Base-by-base conservation (phyloP, 2,888 invertebrate species). In the Hetaerina titia region DNA sequence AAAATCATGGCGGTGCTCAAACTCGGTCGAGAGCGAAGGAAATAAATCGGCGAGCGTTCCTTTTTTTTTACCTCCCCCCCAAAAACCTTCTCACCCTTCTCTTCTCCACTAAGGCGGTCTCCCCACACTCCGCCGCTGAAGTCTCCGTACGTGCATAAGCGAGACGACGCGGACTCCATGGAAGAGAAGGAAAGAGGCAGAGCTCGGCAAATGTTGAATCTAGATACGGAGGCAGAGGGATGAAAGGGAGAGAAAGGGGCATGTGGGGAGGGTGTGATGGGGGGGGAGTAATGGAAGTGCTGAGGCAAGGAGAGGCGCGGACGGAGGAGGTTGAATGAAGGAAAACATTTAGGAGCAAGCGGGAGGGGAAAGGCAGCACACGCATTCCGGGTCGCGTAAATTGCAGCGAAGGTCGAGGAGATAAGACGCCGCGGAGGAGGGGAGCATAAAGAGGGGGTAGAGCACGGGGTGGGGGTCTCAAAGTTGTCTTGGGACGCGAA, bases 21-120 rank as follows among this genome's bases (percentile, higher is more conserved):
- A 69, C 81, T 81, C 81, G 81, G 69, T 69, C 69, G 69, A 69
- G 69, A 69, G 22, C 69, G 69, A 69, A 69, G 69, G 69, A 69
- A 69, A 69, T 69, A 69, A 69, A 69, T 69, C 19, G 69, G 22
- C n/a, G 69, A 4, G 69, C n/a, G 22, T 69, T 69, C 69, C 17
- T 22, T 69, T 69, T 69, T 69, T 69, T 69, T n/a, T 1, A n/a
- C 22, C n/a, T n/a, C 69, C 4, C 69, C 69, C 69, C 69, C 22
- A n/a, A 9, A 60, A 15, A 45, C 45, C 45, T 60, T 5, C 60
- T 15, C 60, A 11, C 60, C 60, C 60, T 60, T 60, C 60, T 11
- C 11, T 11, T 60, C 60, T 2, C 22, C 1, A 69, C 69, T 6
- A 2, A 4, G 45, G 45, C 45, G 45, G 45, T 9, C 69, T 69